phyloP scores from a whole-genome alignment of 2,797 vertebrate species.

The Vespertilio murinus region DNA sequence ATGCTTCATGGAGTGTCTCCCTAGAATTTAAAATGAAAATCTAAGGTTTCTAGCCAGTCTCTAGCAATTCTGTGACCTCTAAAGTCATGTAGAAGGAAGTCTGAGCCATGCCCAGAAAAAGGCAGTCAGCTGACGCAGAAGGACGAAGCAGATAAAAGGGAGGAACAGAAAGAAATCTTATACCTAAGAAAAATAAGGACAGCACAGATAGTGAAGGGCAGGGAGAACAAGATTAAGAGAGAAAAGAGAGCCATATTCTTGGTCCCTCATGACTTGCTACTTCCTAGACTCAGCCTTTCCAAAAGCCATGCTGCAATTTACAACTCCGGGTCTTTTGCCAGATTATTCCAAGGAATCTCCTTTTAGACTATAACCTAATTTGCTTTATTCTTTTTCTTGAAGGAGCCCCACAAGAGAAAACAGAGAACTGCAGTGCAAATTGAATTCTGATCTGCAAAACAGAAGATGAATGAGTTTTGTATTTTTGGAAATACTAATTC shows the following conservation, averaged over 20 bases:
- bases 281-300: background rate
- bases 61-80: background rate
- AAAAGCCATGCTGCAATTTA: background rate
- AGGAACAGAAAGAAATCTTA: background rate
- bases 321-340: too few species aligned
- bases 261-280: background rate
- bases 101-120: background rate
- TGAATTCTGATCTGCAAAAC: conserved; percentile 1
- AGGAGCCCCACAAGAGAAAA: background rate
- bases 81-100: background rate
- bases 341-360: background rate
- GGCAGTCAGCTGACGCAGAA: background rate
- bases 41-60: background rate
- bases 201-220: background rate
- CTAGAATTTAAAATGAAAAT: background rate
- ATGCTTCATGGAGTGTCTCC: background rate
- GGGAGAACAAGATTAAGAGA: background rate
- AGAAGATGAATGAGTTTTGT: background rate
- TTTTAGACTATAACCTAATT: background rate
- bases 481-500: background rate
- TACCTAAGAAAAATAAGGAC: background rate
- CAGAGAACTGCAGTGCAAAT: background rate
- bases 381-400: background rate
- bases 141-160: background rate
- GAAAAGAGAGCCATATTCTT: background rate